Evolutionary conservation across 2,888 invertebrate genomes (phyloP), one percentile per base, ranked within the genome.

Genomic region (Xiphydria camelus): DNA sequence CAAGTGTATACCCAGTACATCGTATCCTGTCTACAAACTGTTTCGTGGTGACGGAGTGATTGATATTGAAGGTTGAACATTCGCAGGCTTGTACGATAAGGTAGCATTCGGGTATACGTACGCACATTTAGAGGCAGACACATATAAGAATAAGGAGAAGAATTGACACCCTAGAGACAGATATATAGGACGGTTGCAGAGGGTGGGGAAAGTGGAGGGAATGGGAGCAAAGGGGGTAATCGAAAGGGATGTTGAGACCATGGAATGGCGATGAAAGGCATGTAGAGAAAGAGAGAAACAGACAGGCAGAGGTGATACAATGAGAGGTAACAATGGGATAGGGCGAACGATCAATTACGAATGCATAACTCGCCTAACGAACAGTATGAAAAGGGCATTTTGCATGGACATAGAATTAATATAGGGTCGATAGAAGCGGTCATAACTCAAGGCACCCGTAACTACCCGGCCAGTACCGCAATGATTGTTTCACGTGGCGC

Each of bases 1-100:
- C n/a, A n/a, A n/a, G n/a, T n/a, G n/a, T n/a, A n/a, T 29, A 29
- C 29, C 29, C 29, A 29, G 29, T 29, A 29, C 29, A 29, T 29
- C 29, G 29, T 29, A 12, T 29, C 2, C 29, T 29, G 29, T 15
- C 4, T 5, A n/a, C 2, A 29, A 14, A 7, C 29, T 29, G 12
- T 29, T 14, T 29, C 9, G 29, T 29, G 29, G 5, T 29, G 12
- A 53, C 58, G 20, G 34, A 23, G 34, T 41, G 25, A 35, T 14
- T 34, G 34, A 41, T 41, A 9, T 19, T 40, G 50, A 59, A 57
- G 52, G 55, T 55, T 49, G 49, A 58, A 51, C 60, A 65, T 64
- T 62, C 57, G 61, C 65, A 63, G 62, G 62, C 41, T 44, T 35
- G 42, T 47, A 52, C 45, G 46, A 43, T 52, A 57, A 63, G 54